phyloP scores from a whole-genome alignment of 2,113 vertebrate species.

The Callaeas wilsoni region DNA sequence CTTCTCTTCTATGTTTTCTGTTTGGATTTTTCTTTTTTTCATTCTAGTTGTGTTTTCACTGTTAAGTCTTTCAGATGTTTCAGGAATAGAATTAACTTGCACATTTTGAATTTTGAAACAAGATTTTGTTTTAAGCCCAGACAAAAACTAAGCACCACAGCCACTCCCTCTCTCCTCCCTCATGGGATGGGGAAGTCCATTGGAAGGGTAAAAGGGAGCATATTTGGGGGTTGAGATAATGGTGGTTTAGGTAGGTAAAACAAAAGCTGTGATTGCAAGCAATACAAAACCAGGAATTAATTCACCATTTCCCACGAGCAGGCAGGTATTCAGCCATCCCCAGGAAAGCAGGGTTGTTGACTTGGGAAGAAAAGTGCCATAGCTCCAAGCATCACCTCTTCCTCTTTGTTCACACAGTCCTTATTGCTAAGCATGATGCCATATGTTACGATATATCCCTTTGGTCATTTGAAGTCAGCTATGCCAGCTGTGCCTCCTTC shows the following conservation, averaged over 20 bases:
- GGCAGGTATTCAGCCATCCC: not conserved
- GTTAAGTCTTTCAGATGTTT: not conserved
- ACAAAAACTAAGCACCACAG: not conserved
- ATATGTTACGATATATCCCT: not conserved
- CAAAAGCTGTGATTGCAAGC: not conserved
- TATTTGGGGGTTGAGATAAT: not conserved
- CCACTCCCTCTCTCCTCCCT: rapidly evolving
- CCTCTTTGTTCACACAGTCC: not conserved
- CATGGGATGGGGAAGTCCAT: not conserved
- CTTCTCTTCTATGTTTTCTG: not conserved
- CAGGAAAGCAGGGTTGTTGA: not conserved
- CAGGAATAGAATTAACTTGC: not conserved
- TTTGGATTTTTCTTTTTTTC: not conserved
- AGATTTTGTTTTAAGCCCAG: not conserved
- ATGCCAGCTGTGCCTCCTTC: not conserved
- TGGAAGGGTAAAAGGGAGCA: not conserved
- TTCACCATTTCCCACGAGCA: not conserved
- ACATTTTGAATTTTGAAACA: not conserved
- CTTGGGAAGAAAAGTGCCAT: not conserved
- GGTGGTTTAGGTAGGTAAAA: not conserved
- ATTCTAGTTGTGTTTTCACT: not conserved
- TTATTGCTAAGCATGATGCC: not conserved
- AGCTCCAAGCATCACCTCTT: not conserved
- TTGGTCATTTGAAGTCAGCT: not conserved
- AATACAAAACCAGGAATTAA: not conserved